Evolutionary conservation across 2,113 vertebrate genomes (phyloP).

Genomic region (Bujurquina vittata): DNA sequence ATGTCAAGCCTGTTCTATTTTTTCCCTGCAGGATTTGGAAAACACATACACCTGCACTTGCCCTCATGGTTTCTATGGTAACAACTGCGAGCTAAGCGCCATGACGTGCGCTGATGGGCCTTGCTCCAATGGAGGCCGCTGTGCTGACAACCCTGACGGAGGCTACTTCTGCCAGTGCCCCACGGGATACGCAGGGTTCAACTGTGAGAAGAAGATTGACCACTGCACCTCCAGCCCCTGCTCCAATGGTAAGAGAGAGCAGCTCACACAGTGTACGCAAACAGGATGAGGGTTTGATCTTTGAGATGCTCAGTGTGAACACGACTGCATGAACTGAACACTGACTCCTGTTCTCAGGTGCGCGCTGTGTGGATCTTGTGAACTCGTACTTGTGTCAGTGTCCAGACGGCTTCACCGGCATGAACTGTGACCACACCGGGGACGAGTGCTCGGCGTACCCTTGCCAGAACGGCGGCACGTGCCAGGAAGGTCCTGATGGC

Average conservation of each 20-base stretch:
- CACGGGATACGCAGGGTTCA: constrained; percentile 91
- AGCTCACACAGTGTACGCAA: neutral
- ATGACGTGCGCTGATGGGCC: constrained; percentile 96
- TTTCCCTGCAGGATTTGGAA: constrained; percentile 87
- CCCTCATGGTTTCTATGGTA: constrained; percentile 94
- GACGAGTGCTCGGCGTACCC: constrained; percentile 89
- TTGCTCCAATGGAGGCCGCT: constrained; percentile 94
- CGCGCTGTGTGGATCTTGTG: constrained; percentile 90
- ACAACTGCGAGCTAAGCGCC: constrained; percentile 93
- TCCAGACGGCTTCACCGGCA: constrained; percentile 90
- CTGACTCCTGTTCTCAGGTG: constrained; percentile 79
- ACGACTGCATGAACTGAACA: neutral
- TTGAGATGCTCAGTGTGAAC: neutral
- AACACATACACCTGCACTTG: constrained; percentile 93
- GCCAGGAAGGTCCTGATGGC: constrained; percentile 87
- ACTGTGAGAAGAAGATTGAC: constrained; percentile 97
- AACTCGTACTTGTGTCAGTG: constrained; percentile 94
- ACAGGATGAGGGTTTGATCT: neutral
- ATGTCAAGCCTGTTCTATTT: constrained; percentile 9
- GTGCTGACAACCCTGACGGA: constrained; percentile 89
- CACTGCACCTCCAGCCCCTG: constrained; percentile 92
- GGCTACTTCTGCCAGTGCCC: constrained; percentile 95
- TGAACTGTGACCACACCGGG: constrained; percentile 87
- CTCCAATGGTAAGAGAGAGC: constrained; percentile 86
- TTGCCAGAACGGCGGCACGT: constrained; percentile 92